These are phyloP conservation scores for Dasysyrphus tricinctus DNA, from an alignment of 2,888 invertebrate species.

Conservation along the genomic window DNA sequence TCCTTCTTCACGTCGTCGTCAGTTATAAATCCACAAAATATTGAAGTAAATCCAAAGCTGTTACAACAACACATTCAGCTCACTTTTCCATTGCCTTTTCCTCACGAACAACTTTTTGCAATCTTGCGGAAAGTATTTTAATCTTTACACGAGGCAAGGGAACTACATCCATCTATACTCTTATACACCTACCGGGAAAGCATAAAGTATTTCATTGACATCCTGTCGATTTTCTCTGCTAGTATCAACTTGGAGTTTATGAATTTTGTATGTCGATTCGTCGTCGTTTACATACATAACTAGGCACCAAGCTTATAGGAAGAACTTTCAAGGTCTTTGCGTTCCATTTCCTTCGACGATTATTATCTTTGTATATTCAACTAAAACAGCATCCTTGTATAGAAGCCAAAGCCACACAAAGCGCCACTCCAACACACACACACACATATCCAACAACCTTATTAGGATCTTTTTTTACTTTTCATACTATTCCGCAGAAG, in stretches of 20 bases:
- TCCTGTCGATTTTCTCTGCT: slow-evolving; percentile 18
- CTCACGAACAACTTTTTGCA: slow-evolving; percentile 47
- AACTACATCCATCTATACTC: neutral
- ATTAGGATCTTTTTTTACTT: slow-evolving; percentile 39
- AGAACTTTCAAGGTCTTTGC: slow-evolving; percentile 35
- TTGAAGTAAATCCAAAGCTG: slow-evolving; percentile 14
- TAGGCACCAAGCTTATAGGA: slow-evolving; percentile 21
- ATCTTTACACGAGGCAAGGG: slow-evolving; percentile 16
- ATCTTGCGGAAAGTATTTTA: slow-evolving; percentile 58
- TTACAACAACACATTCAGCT: slow-evolving; percentile 1
- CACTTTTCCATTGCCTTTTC: neutral
- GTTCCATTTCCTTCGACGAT: slow-evolving; percentile 5
- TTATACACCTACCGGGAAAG: neutral
- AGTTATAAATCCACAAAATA: slow-evolving; percentile 19
- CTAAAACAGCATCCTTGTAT: neutral
- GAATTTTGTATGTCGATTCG: slow-evolving; percentile 44
- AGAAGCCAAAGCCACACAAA: slow-evolving; percentile 5
- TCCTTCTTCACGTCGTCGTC: neutral
- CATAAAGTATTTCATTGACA: neutral
- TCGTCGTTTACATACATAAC: neutral
- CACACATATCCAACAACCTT: slow-evolving; percentile 34
- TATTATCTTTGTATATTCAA: neutral
- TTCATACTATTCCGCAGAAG: neutral
- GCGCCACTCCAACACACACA: slow-evolving; percentile 8
- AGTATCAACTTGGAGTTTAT: slow-evolving; percentile 37